Base-by-base conservation (phyloP, 2,888 invertebrate genomes). In the Villa cingulata region DNA sequence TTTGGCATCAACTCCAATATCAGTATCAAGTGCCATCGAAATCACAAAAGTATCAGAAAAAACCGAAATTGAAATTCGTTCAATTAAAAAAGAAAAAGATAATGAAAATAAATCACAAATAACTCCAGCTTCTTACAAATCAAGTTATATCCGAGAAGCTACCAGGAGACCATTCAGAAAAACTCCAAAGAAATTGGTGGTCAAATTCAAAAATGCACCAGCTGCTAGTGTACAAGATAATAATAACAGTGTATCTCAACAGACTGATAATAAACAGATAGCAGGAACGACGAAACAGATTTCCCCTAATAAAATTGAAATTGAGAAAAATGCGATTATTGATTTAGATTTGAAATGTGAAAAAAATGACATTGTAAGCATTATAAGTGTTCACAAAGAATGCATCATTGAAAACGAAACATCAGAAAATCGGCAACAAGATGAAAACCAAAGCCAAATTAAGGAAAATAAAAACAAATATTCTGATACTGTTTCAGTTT, bases 151-250 rank as follows among this genome's bases (percentile, higher is more conserved):
- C 2, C 45, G 45, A 5, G 41, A 41, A 12, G 7, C 41, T 32
- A 18, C 48, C 19, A 52, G 51, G 39, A 58, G 59, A 14, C 57
- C 55, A 29, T 41, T 53, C 10, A 61, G 59, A 48, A 59, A 57
- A 37, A 57, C 58, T 36, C 59, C 65, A 12, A 63, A 67, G 56
- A 62, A 62, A 56, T 58, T 69, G 47, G 59, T 68, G 51, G 68
- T 69, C 45, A 69, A 69, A 46, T 46, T 46, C 23, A 46, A 41
- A 46, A 40, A 41, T 41, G 34, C 41, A 16, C 41, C 41, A 14
- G 14, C 27, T 16, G 12, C 10, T 15, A 34, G 20, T 20, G 15
- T n/a, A 5, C 19, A 40, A 15, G 15, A n/a, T n/a, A 39, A 1
- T n/a, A n/a, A n/a, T n/a, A n/a, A n/a, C n/a, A n/a, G n/a, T 34